Evolutionary conservation across 2,888 invertebrate genomes (phyloP).

Genomic region (Drosophila mimica): DNA sequence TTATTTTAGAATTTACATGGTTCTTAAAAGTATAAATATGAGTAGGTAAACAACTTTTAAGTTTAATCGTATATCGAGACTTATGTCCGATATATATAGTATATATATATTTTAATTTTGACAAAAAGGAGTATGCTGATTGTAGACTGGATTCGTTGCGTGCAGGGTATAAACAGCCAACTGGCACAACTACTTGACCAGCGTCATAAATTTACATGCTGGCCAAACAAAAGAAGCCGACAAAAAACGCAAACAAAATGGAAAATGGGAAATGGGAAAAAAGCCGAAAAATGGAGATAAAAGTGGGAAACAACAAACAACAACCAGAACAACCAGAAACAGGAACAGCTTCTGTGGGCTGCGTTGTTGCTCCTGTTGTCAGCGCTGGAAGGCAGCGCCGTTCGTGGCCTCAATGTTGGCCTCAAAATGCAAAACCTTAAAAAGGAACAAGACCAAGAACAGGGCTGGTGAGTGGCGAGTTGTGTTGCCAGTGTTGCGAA

Average conservation of each 20-base stretch:
- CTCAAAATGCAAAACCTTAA: conserved; percentile 82
- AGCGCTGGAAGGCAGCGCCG: conserved; percentile 51
- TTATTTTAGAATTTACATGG: neutral
- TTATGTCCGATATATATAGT: too few relatives aligned
- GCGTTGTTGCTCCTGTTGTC: conserved; percentile 35
- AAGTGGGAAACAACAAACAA: conserved; percentile 21
- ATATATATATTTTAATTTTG: too few relatives aligned
- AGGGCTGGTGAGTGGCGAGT: neutral
- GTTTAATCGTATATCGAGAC: neutral
- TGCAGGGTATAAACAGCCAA: conserved; percentile 43
- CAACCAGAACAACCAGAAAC: conserved; percentile 37
- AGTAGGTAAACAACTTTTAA: neutral
- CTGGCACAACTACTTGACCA: conserved; percentile 69
- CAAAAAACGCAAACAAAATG: conserved; percentile 33
- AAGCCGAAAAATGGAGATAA: conserved; percentile 16
- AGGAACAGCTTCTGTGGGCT: conserved; percentile 49
- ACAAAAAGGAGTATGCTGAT: neutral
- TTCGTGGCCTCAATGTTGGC: conserved; percentile 82
- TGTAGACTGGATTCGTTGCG: neutral
- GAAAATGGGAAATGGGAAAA: conserved; percentile 4
- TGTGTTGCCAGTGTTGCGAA: neutral
- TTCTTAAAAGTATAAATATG: too few relatives aligned
- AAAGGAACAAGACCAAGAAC: conserved; percentile 70
- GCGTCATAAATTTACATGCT: conserved; percentile 75
- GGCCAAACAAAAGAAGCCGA: conserved; percentile 60